Percentiles rank a stretch among this genome's conserved stretches.
Evolutionary conservation across 2,888 invertebrate genomes (phyloP).

Genomic region (Drosophila hamatofila): DNA sequence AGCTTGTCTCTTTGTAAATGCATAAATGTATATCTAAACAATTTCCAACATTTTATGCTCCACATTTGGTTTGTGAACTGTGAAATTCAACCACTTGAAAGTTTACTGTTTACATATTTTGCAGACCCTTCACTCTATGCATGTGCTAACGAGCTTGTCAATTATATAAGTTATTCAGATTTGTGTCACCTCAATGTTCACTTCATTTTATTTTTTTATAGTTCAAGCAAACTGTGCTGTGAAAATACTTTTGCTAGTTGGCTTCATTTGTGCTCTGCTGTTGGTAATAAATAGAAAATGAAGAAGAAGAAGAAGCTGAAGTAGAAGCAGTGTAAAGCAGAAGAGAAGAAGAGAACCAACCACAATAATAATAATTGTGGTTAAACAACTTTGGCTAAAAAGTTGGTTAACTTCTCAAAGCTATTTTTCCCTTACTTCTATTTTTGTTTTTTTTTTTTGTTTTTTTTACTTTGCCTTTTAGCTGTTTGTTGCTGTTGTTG

Average conservation of each 20-base stretch:
- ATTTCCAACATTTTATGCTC: background rate
- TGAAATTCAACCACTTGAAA: background rate
- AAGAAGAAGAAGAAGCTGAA: background rate
- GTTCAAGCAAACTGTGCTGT: constrained; percentile 1
- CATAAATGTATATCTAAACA: background rate
- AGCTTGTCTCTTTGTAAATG: too few species aligned
- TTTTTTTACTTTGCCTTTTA: background rate
- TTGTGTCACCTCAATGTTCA: background rate
- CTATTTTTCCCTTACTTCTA: background rate
- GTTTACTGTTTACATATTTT: background rate
- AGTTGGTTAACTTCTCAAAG: constrained; percentile 21
- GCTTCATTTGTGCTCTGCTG: constrained; percentile 1
- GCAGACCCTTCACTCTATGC: background rate
- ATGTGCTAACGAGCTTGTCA: too few species aligned
- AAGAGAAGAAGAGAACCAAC: background rate
- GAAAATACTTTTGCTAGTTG: background rate
- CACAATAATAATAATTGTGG: constrained; percentile 16
- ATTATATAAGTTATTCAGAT: background rate
- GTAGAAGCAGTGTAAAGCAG: background rate
- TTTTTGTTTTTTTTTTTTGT: too few species aligned
- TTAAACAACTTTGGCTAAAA: constrained; percentile 39
- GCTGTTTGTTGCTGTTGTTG: background rate
- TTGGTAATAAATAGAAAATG: constrained; percentile 12
- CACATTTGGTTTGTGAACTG: background rate
- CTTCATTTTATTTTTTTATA: background rate